phyloP scores from a whole-genome alignment of 2,888 invertebrate species.

The Napeogenes inachia region DNA sequence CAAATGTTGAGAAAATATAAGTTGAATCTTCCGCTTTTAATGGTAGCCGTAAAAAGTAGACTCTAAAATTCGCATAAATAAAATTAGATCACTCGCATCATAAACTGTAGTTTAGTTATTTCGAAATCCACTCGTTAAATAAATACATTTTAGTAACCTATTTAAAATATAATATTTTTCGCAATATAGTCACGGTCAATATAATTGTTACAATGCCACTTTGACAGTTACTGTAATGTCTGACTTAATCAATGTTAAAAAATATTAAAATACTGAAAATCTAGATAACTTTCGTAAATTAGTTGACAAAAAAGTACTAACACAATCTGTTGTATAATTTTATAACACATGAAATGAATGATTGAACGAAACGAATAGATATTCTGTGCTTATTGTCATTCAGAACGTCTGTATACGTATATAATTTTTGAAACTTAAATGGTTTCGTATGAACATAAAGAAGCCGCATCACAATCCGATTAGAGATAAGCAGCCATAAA shows the following conservation, averaged over 20 bases:
- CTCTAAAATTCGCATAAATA: too few relatives aligned
- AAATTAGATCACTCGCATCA: too few relatives aligned
- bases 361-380: too few relatives aligned
- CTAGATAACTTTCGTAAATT: too few relatives aligned
- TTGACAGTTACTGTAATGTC: background rate
- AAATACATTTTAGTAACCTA: background rate
- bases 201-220: slow-evolving; percentile 9
- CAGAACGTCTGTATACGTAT: background rate
- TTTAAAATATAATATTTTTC: slow-evolving; percentile 1
- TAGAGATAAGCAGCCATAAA: background rate
- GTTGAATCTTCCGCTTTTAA: too few relatives aligned
- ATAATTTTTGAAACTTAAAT: background rate
- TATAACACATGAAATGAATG: too few relatives aligned
- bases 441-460: background rate
- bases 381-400: background rate
- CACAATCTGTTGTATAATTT: too few relatives aligned
- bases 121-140: background rate
- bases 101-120: too few relatives aligned
- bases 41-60: too few relatives aligned
- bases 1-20: too few relatives aligned
- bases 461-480: slow-evolving; percentile 5
- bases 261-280: background rate
- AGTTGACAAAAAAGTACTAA: too few relatives aligned
- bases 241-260: background rate
- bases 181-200: slow-evolving; percentile 4